phyloP scores from a whole-genome alignment of 2,797 vertebrate genomes.

The Sebastes taczanowskii region DNA sequence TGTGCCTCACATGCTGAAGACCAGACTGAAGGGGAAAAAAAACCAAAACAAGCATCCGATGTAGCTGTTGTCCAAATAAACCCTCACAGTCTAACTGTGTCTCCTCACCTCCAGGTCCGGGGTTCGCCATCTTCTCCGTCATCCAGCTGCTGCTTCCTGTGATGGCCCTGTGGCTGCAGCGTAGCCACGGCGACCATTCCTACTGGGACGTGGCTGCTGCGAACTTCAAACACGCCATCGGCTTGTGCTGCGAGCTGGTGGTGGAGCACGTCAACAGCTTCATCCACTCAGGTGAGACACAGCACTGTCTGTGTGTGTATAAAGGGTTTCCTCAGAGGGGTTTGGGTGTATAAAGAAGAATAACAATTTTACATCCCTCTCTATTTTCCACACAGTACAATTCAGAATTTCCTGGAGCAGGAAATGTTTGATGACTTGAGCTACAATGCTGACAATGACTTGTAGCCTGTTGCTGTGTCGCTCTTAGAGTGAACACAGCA shows the following conservation, averaged over 20 bases:
- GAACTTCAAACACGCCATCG: constrained; percentile 98
- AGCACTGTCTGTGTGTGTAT: too few species aligned
- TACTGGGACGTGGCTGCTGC: constrained; percentile 95
- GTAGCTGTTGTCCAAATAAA: background rate
- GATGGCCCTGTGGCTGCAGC: constrained; percentile 95
- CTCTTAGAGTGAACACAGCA: too few species aligned
- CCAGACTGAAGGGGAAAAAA: background rate
- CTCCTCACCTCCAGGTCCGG: constrained; percentile 84
- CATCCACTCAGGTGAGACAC: constrained; percentile 89
- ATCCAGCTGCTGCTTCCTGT: constrained; percentile 96
- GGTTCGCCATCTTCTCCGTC: constrained; percentile 95
- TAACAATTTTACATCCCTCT: background rate
- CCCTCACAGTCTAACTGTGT: background rate
- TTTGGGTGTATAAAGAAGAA: too few species aligned
- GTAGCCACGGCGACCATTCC: constrained; percentile 93
- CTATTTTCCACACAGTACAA: background rate
- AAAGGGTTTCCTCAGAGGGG: too few species aligned
- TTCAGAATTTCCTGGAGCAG: background rate
- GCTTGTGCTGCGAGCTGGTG: constrained; percentile 95
- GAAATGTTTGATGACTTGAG: background rate
- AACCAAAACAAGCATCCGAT: background rate
- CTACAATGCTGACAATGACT: too few species aligned
- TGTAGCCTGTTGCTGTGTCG: too few species aligned
- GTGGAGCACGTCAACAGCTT: constrained; percentile 96
- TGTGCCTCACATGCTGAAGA: background rate